A percentile compares a stretch with the other conserved stretches of the same genome.
phyloP scores from a whole-genome alignment of 2,797 vertebrate species.

The Synanceia verrucosa region DNA sequence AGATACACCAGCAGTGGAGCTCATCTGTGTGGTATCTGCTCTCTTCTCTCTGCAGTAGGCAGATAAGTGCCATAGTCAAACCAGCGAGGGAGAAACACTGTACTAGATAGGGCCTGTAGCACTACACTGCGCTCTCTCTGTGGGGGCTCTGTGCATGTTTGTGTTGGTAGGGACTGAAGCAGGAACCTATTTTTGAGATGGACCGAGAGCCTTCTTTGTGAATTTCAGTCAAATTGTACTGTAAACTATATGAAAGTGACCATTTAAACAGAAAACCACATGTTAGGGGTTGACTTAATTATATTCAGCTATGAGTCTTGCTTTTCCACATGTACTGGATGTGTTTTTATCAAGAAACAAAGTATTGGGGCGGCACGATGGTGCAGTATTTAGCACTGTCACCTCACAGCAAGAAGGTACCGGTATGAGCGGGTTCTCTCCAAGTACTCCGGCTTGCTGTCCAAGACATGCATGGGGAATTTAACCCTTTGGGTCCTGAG shows the following conservation, averaged over 20 bases:
- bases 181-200: slow-evolving; percentile 41
- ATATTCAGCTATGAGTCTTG: too few species aligned
- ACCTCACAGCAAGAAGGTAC: too few species aligned
- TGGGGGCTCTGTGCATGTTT: slow-evolving; percentile 45
- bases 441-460: too few species aligned
- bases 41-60: slow-evolving; percentile 77
- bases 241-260: slow-evolving; percentile 6
- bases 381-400: too few species aligned
- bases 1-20: slow-evolving; percentile 66
- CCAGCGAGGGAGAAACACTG: slow-evolving; percentile 73
- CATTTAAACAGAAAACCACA: background rate
- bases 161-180: slow-evolving; percentile 38
- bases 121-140: slow-evolving; percentile 37
- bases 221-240: slow-evolving; percentile 4
- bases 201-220: background rate
- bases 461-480: too few species aligned
- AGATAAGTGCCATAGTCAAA: slow-evolving; percentile 80
- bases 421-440: too few species aligned
- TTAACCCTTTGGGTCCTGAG: too few species aligned
- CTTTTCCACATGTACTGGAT: too few species aligned
- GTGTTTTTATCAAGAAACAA: background rate
- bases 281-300: too few species aligned
- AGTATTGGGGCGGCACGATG: too few species aligned
- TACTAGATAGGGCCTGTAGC: slow-evolving; percentile 62
- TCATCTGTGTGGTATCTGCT: slow-evolving; percentile 77